Base-by-base conservation (phyloP, 2,797 vertebrate species). In the Typhlichthys eigenmanni region DNA sequence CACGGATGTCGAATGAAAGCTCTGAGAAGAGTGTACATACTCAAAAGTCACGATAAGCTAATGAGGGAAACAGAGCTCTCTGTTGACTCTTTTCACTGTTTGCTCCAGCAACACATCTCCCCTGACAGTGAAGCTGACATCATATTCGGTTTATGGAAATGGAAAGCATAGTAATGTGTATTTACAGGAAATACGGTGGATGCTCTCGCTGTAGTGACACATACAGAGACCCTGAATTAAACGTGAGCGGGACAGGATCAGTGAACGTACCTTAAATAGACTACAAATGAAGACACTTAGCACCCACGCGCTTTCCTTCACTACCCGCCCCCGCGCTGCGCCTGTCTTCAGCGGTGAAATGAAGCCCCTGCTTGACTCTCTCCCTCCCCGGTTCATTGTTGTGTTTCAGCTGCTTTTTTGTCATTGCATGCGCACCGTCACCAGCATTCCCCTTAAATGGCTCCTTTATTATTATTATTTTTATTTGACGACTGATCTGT, bases 401-500 rank as follows among this genome's bases (percentile, higher is more conserved):
- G 88, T 86, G 82, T 87, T 90, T 86, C 88, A 76, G 76, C 83
- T 86, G 66, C 86, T 90, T 82, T 81, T 69, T 82, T 88, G 89
- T 90, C 87, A 86, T 75, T 64, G 81, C 34, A 68, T 85, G 66
- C 75, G 82, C 88, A 89, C 83, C 68, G 75, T 71, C 19, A 2
- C 19, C 19, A 50, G 62, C 82, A 79, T 87, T 91, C 86, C 79
- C 89, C 88, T 88, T 92, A 92, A 94, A 93, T 90, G 90, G 90
- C 91, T 95, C 79, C 94, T 94, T 96, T 19, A 19, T 19, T 0
- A 19, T 96, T 19, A 19, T 19, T 3, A 19, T 19, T 19, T 19
- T 19, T 19, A 19, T 19, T 95, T 96, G 96, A 98, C 95, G 96
- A 96, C 93, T 96, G 95, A 97, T 96, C 95, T 97, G 96, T 98